phyloP scores from a whole-genome alignment of 2,113 vertebrate genomes.

The Quiscalus mexicanus region DNA sequence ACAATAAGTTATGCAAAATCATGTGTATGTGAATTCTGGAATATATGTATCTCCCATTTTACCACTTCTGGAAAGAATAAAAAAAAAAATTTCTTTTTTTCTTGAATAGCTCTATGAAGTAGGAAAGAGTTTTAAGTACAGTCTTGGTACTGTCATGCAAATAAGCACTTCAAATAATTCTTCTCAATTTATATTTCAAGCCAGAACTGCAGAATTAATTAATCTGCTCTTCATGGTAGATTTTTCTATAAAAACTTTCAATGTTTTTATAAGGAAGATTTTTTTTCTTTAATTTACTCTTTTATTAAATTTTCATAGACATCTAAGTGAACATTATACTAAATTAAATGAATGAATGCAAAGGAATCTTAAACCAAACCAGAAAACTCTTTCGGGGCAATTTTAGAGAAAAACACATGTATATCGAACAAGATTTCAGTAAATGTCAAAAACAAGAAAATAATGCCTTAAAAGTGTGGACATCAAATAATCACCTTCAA shows the following conservation, averaged over 20 bases:
- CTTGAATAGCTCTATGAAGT: neutral
- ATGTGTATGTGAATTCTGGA: neutral
- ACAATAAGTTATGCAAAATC: neutral
- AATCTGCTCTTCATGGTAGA: neutral
- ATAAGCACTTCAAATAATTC: neutral
- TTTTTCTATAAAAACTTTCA: neutral
- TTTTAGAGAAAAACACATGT: neutral
- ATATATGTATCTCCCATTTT: neutral
- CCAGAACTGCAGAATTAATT: conserved; percentile 20
- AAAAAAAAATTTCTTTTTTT: neutral
- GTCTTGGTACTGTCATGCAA: neutral
- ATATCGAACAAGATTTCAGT: neutral
- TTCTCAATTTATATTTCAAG: neutral
- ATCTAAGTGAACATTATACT: neutral
- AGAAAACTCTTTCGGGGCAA: neutral
- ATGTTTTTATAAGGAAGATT: neutral
- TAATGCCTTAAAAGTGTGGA: neutral
- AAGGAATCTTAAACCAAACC: neutral
- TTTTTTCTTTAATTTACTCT: conserved; percentile 8
- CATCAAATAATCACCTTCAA: neutral
- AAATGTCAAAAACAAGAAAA: neutral
- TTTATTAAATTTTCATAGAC: neutral
- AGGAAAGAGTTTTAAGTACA: neutral
- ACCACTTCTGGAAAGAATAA: neutral
- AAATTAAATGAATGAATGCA: neutral